Percentiles rank a stretch among this genome's conserved stretches.
phyloP scores from a whole-genome alignment of 1,140 invertebrate genomes.

The Aphis gossypii region DNA sequence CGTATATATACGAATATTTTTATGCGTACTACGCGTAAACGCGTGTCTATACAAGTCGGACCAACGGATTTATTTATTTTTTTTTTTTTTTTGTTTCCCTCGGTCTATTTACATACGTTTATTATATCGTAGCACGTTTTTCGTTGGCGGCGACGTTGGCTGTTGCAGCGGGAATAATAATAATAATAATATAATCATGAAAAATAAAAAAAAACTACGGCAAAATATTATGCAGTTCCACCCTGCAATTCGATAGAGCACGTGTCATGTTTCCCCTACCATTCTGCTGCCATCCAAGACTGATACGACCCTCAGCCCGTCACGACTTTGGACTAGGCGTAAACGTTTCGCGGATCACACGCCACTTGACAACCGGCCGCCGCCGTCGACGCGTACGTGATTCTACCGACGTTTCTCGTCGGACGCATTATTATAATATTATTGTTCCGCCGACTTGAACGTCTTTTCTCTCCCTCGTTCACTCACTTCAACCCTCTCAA shows the following conservation, averaged over 20 bases:
- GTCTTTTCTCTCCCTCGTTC: neutral
- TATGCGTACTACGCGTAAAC: neutral
- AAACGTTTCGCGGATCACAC: neutral
- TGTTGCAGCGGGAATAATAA: neutral
- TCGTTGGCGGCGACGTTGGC: neutral
- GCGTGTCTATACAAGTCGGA: neutral
- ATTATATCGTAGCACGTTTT: neutral
- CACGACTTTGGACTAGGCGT: neutral
- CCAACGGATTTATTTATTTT: neutral
- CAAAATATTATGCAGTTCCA: neutral
- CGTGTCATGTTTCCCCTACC: neutral
- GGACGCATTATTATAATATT: conserved; percentile 3
- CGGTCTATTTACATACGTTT: neutral
- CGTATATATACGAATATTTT: neutral
- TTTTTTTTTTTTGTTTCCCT: neutral
- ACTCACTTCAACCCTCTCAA: neutral
- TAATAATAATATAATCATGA: neutral
- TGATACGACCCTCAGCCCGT: neutral
- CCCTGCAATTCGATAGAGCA: neutral
- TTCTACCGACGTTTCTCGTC: neutral
- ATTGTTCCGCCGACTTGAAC: neutral
- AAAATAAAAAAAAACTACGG: neutral
- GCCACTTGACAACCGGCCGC: neutral
- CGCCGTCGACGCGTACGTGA: neutral
- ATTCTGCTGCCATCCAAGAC: neutral